Evolutionary conservation across 2,113 vertebrate species (phyloP).

Genomic region (Pedionomus torquatus): DNA sequence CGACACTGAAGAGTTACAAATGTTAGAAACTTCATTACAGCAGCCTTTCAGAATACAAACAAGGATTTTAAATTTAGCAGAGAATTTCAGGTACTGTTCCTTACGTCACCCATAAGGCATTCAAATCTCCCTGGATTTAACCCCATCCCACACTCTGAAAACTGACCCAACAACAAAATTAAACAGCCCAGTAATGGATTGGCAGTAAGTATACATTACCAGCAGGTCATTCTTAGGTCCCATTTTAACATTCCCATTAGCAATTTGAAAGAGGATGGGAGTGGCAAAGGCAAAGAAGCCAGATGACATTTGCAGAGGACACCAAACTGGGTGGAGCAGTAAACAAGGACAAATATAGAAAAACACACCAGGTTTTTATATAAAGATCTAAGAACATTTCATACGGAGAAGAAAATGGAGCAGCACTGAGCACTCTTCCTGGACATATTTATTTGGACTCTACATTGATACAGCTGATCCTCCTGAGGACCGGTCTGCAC

Average conservation of each 20-base stretch:
- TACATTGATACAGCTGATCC: rapidly evolving
- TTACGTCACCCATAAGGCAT: not conserved
- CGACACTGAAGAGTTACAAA: not conserved
- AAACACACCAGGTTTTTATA: not conserved
- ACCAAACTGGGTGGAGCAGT: slow-evolving; percentile 8
- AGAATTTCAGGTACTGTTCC: not conserved
- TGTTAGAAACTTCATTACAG: not conserved
- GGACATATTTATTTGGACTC: not conserved
- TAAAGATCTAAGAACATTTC: not conserved
- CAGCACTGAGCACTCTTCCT: not conserved
- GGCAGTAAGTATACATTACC: not conserved
- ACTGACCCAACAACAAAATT: not conserved
- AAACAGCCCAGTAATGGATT: not conserved
- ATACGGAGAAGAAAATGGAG: not conserved
- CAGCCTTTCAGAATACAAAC: not conserved
- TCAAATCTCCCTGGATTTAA: not conserved
- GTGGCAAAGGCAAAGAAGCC: slow-evolving; percentile 31
- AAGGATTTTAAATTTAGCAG: not conserved
- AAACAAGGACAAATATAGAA: slow-evolving; percentile 25
- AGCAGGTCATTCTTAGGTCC: not conserved
- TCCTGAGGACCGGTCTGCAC: not conserved
- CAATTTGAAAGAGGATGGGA: slow-evolving; percentile 43
- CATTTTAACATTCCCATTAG: slow-evolving; percentile 20
- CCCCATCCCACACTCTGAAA: not conserved
- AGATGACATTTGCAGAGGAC: slow-evolving; percentile 33